Base-by-base conservation (phyloP, 2,888 invertebrate species). In the Watsonalla binaria region DNA sequence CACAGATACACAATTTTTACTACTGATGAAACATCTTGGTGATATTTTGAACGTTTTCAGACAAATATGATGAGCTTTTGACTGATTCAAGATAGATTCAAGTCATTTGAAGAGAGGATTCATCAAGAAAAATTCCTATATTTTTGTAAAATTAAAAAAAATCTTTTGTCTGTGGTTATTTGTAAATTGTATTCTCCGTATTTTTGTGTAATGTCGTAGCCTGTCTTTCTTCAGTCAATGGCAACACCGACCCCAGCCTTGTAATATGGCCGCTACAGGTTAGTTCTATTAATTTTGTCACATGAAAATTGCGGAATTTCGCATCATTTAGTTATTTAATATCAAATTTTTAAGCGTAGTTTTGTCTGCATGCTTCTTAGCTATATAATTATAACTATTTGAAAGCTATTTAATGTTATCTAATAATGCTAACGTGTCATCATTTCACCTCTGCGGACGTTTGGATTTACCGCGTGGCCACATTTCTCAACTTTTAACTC, bases 221-320 rank as follows among this genome's bases (percentile, higher is more conserved):
- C 59, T 64, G 56, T 55, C 53, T 54, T 35, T 35, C 37, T 14
- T 54, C 53, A 60, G 63, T 72, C 70, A 79, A 80, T 89, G 89
- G 90, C 87, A 90, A 83, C 87, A 86, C 82, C 71, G 76, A 80
- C 81, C 80, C 79, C 84, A 86, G 91, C 91, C 91, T 89, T 91
- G 87, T 92, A 93, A 93, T 92, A 94, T 94, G 94, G 94, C 94
- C 92, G 92, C 93, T 90, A 88, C 93, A 94, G 94, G 94, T 94
- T 93, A 92, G 94, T 93, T 84, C 80, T 77, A 76, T 74, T 76
- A 82, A 86, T 87, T 90, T 90, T 87, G 84, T 92, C 91, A 92
- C 85, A 84, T 90, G 86, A 84, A 90, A 83, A 77, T 72, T 69
- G 66, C 61, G 59, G 61, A 65, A 68, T 72, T 72, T 71, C 52